These are phyloP conservation scores for Podilymbus podiceps DNA, from an alignment of 2,113 vertebrate genomes.

Conservation along the genomic window DNA sequence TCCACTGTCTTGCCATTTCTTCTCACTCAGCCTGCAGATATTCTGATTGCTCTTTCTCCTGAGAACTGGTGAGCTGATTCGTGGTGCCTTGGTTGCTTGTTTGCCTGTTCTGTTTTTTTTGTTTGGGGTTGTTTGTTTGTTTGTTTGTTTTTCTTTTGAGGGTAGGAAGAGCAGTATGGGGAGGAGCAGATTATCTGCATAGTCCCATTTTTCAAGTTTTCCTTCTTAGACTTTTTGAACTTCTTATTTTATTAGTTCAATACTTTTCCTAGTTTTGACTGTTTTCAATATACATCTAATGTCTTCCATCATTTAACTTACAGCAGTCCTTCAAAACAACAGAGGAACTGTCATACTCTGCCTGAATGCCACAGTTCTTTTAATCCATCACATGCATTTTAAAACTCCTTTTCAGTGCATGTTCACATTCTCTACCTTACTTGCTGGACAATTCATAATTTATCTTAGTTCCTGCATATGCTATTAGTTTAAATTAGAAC, in stretches of 20 bases:
- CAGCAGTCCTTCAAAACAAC: background rate
- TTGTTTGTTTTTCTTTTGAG: background rate
- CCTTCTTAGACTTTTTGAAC: background rate
- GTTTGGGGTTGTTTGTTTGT: too few species aligned
- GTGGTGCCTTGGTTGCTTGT: background rate
- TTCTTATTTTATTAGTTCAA: background rate
- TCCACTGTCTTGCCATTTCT: background rate
- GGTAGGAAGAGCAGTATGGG: fast-evolving
- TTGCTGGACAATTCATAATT: background rate
- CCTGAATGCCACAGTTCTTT: background rate
- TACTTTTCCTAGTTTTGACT: background rate
- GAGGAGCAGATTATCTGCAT: background rate
- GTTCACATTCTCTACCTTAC: background rate
- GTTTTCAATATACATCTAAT: background rate
- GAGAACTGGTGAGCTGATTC: background rate
- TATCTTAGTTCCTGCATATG: background rate
- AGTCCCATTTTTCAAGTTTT: background rate
- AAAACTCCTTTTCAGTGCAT: background rate
- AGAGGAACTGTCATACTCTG: background rate
- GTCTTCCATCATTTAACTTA: background rate
- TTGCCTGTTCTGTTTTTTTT: background rate
- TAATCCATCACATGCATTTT: background rate
- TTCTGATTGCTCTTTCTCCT: background rate
- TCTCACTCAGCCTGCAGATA: background rate
- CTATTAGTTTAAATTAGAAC: background rate